Base-by-base conservation (phyloP, 2,113 vertebrate genomes). In the Sander vitreus region DNA sequence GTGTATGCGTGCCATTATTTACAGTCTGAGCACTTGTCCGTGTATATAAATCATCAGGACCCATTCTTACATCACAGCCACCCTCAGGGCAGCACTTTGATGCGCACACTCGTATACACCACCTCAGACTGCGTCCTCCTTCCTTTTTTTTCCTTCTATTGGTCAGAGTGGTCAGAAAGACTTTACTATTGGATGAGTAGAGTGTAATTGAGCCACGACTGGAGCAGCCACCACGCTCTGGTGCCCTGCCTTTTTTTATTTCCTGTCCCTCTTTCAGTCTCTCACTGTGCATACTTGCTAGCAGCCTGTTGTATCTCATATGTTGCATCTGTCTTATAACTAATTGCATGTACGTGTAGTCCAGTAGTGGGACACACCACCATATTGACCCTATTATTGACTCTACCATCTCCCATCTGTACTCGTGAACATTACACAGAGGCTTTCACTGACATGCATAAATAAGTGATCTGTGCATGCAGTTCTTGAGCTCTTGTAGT, bases 1-100 rank as follows among this genome's bases (percentile, higher is more conserved):
- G 19, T 18, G 48, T 65, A 33, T 73, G 78, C 58, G 73, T 62
- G 60, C 39, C 62, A 72, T 90, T 93, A 73, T 88, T 85, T 93
- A 80, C 79, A 85, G 76, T 78, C 63, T 81, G 73, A 88, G 74
- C 74, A 43, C 89, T 91, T 91, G 93, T 92, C 89, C 33, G 48
- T 85, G 73, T 91, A 21, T 75, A 92, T 93, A 91, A 93, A 93
- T 94, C 86, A 90, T 65, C 78, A 73, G 54, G 18, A 55, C 30
- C 16, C 39, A 15, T 76, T 88, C 59, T 93, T 90, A 75, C 86
- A 85, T 93, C 87, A 91, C 45, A 68, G 13, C 65, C 63, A 33
- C 50, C 88, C 87, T 68, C 70, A 9, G 73, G 89, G 68, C 68
- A 70, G 51, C 74, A 71, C 65, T 78, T 60, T 33, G 6, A 78